A percentile compares a stretch with the other conserved stretches of the same genome.
These are phyloP conservation scores for Luperina testacea DNA, from an alignment of 2,888 invertebrate genomes.

Conservation along the genomic window DNA sequence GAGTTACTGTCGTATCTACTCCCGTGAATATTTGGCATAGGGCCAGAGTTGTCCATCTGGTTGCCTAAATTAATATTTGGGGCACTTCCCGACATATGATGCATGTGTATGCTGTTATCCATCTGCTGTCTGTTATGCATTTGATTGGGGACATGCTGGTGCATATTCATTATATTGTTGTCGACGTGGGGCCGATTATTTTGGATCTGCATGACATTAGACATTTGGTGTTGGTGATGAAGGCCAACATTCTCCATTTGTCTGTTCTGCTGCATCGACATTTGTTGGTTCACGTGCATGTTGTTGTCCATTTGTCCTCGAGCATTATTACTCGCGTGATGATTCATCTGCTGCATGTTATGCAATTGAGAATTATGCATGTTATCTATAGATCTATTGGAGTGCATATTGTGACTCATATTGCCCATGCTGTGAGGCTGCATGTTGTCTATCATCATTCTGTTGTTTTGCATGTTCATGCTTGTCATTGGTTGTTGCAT, in stretches of 20 bases:
- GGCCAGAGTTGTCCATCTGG: conserved; percentile 82
- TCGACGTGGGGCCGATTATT: conserved; percentile 84
- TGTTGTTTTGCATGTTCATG: conserved; percentile 85
- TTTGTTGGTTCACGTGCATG: conserved; percentile 86
- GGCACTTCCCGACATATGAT: conserved; percentile 83
- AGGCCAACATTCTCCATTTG: conserved; percentile 83
- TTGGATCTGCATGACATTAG: conserved; percentile 87
- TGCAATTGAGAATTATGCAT: conserved; percentile 86
- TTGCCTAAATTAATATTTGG: conserved; percentile 80
- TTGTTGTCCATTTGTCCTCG: conserved; percentile 83
- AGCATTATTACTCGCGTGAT: conserved; percentile 80
- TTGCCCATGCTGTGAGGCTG: conserved; percentile 83
- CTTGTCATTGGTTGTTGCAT: conserved; percentile 83
- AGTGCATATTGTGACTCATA: conserved; percentile 83
- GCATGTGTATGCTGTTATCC: conserved; percentile 86
- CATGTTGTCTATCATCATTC: conserved; percentile 87
- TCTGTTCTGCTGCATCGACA: conserved; percentile 84
- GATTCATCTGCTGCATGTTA: conserved; percentile 86
- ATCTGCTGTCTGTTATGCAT: conserved; percentile 86
- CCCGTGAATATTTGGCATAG: conserved; percentile 81
- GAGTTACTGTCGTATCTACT: conserved; percentile 85
- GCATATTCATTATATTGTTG: conserved; percentile 84
- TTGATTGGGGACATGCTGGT: conserved; percentile 85
- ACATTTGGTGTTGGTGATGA: conserved; percentile 87
- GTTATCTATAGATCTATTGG: conserved; percentile 84